phyloP scores from a whole-genome alignment of 1,140 invertebrate species.

The Dysdera silvatica region DNA sequence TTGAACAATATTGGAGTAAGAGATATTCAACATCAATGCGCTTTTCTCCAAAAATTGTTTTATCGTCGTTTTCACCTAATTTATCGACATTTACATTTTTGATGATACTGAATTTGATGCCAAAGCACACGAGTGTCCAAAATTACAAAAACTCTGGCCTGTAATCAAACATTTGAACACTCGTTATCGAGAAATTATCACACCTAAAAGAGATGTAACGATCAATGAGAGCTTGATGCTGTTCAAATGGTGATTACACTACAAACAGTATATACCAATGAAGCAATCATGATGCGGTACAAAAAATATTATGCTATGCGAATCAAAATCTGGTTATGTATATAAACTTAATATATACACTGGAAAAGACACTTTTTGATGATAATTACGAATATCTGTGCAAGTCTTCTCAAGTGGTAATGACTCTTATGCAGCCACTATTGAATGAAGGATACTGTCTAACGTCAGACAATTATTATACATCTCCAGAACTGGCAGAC shows the following conservation, averaged over 20 bases:
- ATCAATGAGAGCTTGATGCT: conserved; percentile 13
- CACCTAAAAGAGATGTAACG: conserved; percentile 3
- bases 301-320: conserved; percentile 3
- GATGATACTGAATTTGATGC: conserved; percentile 3
- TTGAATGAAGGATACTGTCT: conserved; percentile 4
- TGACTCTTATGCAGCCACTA: background rate
- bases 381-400: background rate
- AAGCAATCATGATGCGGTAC: background rate
- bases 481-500: conserved; percentile 6
- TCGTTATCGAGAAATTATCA: conserved; percentile 1
- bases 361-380: background rate
- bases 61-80: background rate
- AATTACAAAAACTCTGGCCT: conserved; percentile 7
- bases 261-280: background rate
- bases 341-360: background rate
- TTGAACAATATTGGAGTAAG: conserved; percentile 7
- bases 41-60: background rate
- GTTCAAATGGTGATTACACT: conserved; percentile 2
- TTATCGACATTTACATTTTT: background rate
- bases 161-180: conserved; percentile 7
- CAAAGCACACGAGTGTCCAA: conserved; percentile 5
- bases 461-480: conserved; percentile 8
- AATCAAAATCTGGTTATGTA: background rate
- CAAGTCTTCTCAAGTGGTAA: background rate
- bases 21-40: background rate